Evolutionary conservation across 2,888 invertebrate species (phyloP), one percentile per base, ranked within the genome.

Genomic region (Seira ritae): DNA sequence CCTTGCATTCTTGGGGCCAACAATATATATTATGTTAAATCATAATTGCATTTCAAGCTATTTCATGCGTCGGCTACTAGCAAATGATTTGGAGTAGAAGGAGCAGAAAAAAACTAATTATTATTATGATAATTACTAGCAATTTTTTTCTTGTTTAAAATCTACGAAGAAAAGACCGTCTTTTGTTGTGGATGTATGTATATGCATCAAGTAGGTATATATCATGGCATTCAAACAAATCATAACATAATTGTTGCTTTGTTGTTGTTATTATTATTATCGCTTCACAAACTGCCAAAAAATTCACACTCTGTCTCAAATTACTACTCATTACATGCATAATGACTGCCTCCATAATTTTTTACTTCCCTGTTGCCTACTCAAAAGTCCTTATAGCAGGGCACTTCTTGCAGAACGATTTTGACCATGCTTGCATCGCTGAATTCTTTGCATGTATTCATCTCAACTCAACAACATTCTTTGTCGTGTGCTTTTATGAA

Each of bases 311-410:
- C 79, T 72, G 83, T 80, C 85, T 85, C 80, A 80, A 85, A 85
- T 85, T 85, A 85, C 73, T 82, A 68, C 84, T 87, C 84, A 87
- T 87, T 87, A 87, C 85, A 85, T 85, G 85, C 85, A 81, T 85
- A 84, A 84, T 87, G 81, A 79, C 77, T 82, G 68, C 76, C 73
- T 80, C 80, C 75, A 80, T 66, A 67, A 67, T 80, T 50, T 78
- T 20, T 68, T 55, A 80, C 74, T 75, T 80, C 75, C 80, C 80
- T 75, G 73, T 73, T 73, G 50, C 55, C 24, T 69, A 31, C 24
- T 71, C 37, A 71, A 20, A 17, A 31, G 31, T 31, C 31, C 31
- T 31, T 31, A 31, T 31, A 8, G 3, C 31, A 31, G 31, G 31
- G 31, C 31, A 31, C 31, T 31, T 31, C 31, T 31, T 31, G 31